These are phyloP conservation scores for Samia ricini DNA, from an alignment of 1,140 invertebrate genomes.

Conservation along the genomic window DNA sequence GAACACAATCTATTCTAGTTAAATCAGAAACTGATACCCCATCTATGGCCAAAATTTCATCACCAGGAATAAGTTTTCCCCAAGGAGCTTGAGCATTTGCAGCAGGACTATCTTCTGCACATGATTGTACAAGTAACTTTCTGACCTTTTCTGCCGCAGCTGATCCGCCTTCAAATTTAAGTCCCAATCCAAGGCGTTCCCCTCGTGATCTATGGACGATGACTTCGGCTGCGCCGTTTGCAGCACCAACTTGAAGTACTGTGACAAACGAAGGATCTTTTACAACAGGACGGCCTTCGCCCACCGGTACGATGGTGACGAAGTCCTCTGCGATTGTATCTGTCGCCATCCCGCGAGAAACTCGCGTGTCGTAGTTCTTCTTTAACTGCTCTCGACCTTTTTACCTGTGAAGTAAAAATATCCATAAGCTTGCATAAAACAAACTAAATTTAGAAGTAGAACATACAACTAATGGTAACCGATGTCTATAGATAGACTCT, in stretches of 20 bases:
- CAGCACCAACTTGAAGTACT: constrained; percentile 66
- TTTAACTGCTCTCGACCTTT: constrained; percentile 41
- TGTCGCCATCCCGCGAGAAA: constrained; percentile 66
- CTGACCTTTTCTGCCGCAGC: constrained; percentile 84
- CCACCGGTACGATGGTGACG: constrained; percentile 76
- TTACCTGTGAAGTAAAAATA: constrained; percentile 55
- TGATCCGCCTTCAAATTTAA: constrained; percentile 94
- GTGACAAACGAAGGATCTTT: constrained; percentile 71
- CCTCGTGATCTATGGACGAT: constrained; percentile 90
- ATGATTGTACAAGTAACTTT: constrained; percentile 91
- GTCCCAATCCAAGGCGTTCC: constrained; percentile 92
- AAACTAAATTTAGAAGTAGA: constrained; percentile 44
- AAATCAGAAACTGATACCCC: constrained; percentile 85
- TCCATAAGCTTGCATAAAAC: constrained; percentile 53
- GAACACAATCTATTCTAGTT: constrained; percentile 92
- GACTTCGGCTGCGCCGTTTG: constrained; percentile 82
- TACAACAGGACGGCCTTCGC: constrained; percentile 52
- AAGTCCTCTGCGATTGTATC: constrained; percentile 67
- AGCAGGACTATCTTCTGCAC: constrained; percentile 92
- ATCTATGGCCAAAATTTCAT: constrained; percentile 93
- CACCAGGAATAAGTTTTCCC: constrained; percentile 88
- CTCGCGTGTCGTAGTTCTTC: constrained; percentile 45
- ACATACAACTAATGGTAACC: constrained; percentile 39
- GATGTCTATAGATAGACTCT: neutral
- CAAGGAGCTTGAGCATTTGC: constrained; percentile 87